Evolutionary conservation across 2,888 invertebrate genomes (phyloP), one percentile per base, ranked within the genome.

Genomic region (Troilus luridus): DNA sequence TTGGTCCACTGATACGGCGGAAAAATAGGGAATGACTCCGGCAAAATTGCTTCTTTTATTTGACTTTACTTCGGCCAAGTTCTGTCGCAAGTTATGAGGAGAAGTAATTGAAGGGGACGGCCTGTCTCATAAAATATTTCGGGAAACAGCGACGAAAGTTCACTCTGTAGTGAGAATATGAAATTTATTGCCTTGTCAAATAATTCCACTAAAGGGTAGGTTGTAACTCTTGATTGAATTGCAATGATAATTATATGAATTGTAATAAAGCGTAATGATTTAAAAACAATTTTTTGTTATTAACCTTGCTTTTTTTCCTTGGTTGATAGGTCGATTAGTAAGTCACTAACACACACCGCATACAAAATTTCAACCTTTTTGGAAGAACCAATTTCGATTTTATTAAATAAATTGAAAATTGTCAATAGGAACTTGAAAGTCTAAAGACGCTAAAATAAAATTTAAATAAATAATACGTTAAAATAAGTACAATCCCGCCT

Each of bases 41-140:
- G 19, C 85, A 56, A 58, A 85, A 85, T 85, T 85, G 85, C 72
- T 85, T 58, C 85, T 56, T 54, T 85, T 85, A 85, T 85, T 85
- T 85, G 85, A 56, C 56, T 85, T 41, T 56, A 85, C 85, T 54
- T 56, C 72, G 5, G 11, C 72, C 41, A 24, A 72, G 72, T 72
- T 72, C 24, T 81, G 81, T 2, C 54, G 85, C n/a, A 85, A 56
- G 85, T 85, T 58, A 17, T 77, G 17, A 24, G 60, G 17, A 62
- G 62, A 0, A 41, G 72, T 77, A 77, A 77, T 77, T 41, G 72
- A 77, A 77, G 41, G 19, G 17, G 72, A 41, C 27, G 21, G 72
- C 17, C 17, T 77, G 72, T 77, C 72, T 77, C 72, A 19, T 77
- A 77, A 77, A 77, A 77, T 17, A 77, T 77, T 77, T 41, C 27